Evolutionary conservation across 2,888 invertebrate species (phyloP), one percentile per base, ranked within the genome.

Genomic region (Aquatica leii): DNA sequence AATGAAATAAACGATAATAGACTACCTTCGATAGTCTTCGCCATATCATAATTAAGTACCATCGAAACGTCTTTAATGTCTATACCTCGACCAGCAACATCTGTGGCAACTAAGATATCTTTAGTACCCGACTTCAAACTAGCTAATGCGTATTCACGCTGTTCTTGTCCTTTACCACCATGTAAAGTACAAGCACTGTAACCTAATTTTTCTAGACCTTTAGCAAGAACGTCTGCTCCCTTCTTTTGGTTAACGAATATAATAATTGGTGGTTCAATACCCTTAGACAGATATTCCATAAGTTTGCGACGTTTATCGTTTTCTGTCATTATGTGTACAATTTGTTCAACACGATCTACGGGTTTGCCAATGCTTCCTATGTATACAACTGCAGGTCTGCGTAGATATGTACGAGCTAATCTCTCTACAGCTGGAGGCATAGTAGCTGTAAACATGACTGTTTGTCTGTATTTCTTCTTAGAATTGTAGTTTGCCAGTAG

Each of bases 221-320:
- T 95, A 24, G 98, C 97, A 80, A 99, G 85, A 1, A 99, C 94
- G 81, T 99, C 99, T 0, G 98, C 99, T 62, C 98, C 98, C 83
- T 98, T 99, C 90, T 99, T 99, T 83, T 99, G 98, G 82, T 99
- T 99, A 76, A 99, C 99, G 82, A 99, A 99, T 77, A 99, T 98
- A 74, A 99, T 99, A 71, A 99, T 93, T 0, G 99, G 99, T 1
- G 98, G 98, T 78, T 97, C 97, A 58, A 97, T 91, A 18, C 95
- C 94, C 58, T 93, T 88, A 52, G 90, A 89, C 41, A 99, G 86
- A 71, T 99, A 93, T 80, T 96, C 94, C 82, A 99, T 90, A 31
- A 99, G 87, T 84, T 98, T 98, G 83, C 95, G 94, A 67, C 97
- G 89, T 82, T 99, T 99, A 78, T 98, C 97, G 69, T 92, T 91